Evolutionary conservation across 2,797 vertebrate species (phyloP).

Genomic region (Heterohyrax brucei): DNA sequence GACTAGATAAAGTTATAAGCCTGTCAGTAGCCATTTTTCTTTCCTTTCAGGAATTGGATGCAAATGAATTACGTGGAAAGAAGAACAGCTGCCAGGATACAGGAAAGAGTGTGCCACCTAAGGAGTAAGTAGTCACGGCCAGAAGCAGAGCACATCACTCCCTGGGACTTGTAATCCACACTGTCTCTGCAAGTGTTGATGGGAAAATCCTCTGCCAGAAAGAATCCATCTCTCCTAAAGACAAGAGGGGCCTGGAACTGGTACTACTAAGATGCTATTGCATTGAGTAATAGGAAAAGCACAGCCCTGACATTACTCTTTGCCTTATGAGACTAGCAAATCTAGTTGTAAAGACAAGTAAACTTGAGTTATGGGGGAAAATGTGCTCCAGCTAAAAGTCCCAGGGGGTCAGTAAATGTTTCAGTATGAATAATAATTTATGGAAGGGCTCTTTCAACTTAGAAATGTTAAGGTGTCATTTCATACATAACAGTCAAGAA

Average conservation of each 20-base stretch:
- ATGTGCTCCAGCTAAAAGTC: conserved; percentile 61
- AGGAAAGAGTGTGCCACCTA: neutral
- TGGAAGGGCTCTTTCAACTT: conserved; percentile 8
- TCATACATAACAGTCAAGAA: conserved; percentile 40
- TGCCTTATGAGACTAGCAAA: conserved; percentile 52
- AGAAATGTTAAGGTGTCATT: conserved; percentile 45
- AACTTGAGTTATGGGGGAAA: conserved; percentile 53
- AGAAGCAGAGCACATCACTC: neutral
- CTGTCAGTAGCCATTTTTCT: conserved; percentile 52
- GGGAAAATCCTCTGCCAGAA: conserved; percentile 57
- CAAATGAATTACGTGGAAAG: conserved; percentile 65
- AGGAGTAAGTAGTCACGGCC: neutral
- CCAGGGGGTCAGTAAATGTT: conserved; percentile 42
- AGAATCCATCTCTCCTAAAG: conserved; percentile 58
- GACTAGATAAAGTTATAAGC: neutral
- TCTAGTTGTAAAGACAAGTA: conserved; percentile 27
- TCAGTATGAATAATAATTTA: conserved; percentile 43
- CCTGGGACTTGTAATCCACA: neutral
- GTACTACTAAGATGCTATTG: conserved; percentile 10
- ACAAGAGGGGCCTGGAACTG: conserved; percentile 20
- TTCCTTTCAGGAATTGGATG: conserved; percentile 64
- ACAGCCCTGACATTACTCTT: neutral
- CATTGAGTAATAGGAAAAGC: neutral
- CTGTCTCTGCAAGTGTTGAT: neutral
- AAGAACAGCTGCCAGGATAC: conserved; percentile 44